Conservation (phyloP, 1,140 invertebrate genomes). For the Cryptotermes secundus region DNA sequence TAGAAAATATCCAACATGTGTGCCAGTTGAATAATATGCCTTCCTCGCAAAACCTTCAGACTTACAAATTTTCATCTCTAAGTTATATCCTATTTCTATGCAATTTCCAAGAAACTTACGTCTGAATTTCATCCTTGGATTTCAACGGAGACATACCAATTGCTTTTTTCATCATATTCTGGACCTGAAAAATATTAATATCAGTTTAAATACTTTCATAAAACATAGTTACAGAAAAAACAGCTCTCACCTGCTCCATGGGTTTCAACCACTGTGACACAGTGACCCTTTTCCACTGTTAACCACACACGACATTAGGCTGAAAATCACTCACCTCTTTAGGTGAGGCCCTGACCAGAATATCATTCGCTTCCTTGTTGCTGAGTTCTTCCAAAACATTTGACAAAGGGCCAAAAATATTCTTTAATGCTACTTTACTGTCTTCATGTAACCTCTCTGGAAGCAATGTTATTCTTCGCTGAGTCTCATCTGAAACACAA, state of each 20-base stretch:
- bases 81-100: not conserved
- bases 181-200: constrained; percentile 30
- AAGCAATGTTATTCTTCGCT: constrained; percentile 74
- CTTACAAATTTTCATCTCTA: not conserved
- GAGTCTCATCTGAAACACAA: constrained; percentile 51
- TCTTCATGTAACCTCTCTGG: constrained; percentile 68
- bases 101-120: constrained; percentile 41
- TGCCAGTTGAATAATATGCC: too few species aligned
- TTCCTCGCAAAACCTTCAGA: too few species aligned
- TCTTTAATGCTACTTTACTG: constrained; percentile 61
- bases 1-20: too few species aligned
- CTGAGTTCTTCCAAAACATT: constrained; percentile 67
- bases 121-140: constrained; percentile 42
- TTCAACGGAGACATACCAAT: constrained; percentile 29
- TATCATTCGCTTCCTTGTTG: constrained; percentile 74
- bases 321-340: constrained; percentile 50
- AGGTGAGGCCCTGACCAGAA: constrained; percentile 72
- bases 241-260: too few species aligned
- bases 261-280: too few species aligned
- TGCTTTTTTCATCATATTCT: constrained; percentile 39
- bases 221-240: too few species aligned
- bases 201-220: too few species aligned
- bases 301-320: too few species aligned
- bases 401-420: constrained; percentile 57
- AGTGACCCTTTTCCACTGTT: too few species aligned